phyloP scores from a whole-genome alignment of 2,113 vertebrate species.

The Pelecanoides urinatrix region DNA sequence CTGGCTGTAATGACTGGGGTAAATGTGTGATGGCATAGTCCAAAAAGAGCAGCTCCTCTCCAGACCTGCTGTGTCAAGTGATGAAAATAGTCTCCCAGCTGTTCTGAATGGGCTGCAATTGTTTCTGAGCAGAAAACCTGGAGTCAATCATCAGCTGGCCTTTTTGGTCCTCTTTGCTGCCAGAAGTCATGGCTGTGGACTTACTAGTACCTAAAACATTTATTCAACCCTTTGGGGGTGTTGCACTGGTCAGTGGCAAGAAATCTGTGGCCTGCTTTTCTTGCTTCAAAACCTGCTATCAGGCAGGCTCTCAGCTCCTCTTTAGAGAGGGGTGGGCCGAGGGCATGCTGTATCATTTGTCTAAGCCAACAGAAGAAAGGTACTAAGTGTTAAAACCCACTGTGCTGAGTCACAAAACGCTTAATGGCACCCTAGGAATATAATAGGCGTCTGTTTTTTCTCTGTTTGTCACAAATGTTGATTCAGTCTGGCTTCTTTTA shows the following conservation, averaged over 20 bases:
- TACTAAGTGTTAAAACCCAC: conserved; percentile 33
- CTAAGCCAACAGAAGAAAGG: conserved; percentile 20
- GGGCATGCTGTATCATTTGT: not conserved
- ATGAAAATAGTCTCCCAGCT: not conserved
- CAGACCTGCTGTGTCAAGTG: not conserved
- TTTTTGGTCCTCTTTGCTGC: not conserved
- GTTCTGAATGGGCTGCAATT: not conserved
- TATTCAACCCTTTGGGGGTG: not conserved
- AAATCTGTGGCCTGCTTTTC: not conserved
- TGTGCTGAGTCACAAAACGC: conserved; percentile 41
- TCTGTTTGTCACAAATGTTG: conserved; percentile 47
- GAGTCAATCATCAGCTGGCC: not conserved
- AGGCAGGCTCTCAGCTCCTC: not conserved
- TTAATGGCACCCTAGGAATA: conserved; percentile 16
- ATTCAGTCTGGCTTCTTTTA: conserved; percentile 23
- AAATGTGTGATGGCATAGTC: not conserved
- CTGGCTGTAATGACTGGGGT: not conserved
- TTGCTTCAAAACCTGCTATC: not conserved
- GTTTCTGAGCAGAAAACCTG: not conserved
- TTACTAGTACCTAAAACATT: not conserved
- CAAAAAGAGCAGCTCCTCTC: not conserved
- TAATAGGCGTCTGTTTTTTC: not conserved
- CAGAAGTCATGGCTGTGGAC: not conserved
- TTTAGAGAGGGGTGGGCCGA: not conserved
- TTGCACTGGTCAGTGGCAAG: not conserved